Evolutionary conservation across 1,140 invertebrate genomes (phyloP).

Genomic region (Agraylea sexmaculata): DNA sequence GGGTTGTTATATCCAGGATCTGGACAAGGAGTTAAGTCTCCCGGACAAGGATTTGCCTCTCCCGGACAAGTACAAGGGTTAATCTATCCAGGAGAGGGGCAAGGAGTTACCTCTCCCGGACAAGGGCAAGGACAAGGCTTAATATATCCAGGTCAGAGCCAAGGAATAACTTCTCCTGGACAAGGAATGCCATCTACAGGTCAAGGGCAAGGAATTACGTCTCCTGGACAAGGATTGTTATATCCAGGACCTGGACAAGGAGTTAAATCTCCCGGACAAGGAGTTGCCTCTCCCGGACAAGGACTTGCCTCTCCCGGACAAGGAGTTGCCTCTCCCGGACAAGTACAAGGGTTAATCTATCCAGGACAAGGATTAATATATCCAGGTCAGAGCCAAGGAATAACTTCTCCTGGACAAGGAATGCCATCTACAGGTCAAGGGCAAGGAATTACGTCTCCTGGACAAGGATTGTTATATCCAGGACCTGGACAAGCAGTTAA

Average conservation of each 20-base stretch:
- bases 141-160: not conserved
- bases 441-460: too few species aligned
- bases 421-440: not conserved
- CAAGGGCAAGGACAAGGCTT: constrained; percentile 1
- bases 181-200: not conserved
- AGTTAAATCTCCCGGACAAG: too few species aligned
- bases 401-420: too few species aligned
- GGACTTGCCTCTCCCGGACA: not conserved
- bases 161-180: not conserved
- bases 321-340: not conserved
- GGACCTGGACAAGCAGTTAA: not conserved
- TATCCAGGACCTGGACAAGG: constrained; percentile 3
- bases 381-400: not conserved
- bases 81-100: too few species aligned
- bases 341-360: too few species aligned
- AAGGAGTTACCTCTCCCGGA: not conserved
- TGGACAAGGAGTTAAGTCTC: too few species aligned
- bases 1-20: too few species aligned
- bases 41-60: not conserved
- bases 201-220: not conserved
- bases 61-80: too few species aligned
- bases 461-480: not conserved
- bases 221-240: constrained; percentile 6
- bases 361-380: too few species aligned
- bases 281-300: too few species aligned